Percentiles rank a stretch among this genome's conserved stretches.
phyloP scores from a whole-genome alignment of 2,797 vertebrate genomes.

The Galaxias olidus region DNA sequence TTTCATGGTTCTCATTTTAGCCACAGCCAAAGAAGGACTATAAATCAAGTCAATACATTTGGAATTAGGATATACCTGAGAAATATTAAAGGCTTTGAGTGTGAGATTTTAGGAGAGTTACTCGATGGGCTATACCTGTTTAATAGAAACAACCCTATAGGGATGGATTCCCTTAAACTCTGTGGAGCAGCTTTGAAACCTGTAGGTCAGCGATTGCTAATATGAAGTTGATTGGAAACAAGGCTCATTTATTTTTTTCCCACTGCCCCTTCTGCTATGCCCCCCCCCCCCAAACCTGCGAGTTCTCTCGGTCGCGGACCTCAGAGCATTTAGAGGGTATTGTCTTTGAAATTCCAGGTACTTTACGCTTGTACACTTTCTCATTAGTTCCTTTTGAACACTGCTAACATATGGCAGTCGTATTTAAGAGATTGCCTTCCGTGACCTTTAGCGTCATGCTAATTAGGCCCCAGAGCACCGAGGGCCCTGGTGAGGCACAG shows the following conservation, averaged over 20 bases:
- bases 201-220: constrained; percentile 83
- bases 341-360: constrained; percentile 84
- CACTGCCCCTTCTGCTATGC: constrained; percentile 55
- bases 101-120: constrained; percentile 72
- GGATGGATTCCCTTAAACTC: constrained; percentile 75
- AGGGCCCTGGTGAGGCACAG: constrained; percentile 75
- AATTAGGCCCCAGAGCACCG: constrained; percentile 89
- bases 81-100: constrained; percentile 71
- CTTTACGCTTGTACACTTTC: constrained; percentile 86
- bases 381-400: constrained; percentile 88
- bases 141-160: constrained; percentile 71
- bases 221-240: constrained; percentile 81
- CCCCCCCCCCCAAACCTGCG: constrained; percentile 51
- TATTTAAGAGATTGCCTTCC: constrained; percentile 93
- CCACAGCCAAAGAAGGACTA: constrained; percentile 50
- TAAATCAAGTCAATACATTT: constrained; percentile 68
- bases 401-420: constrained; percentile 88
- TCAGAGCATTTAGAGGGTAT: constrained; percentile 77
- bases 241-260: constrained; percentile 63
- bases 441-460: constrained; percentile 94
- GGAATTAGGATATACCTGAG: constrained; percentile 48
- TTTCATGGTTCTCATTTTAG: constrained; percentile 29
- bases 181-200: constrained; percentile 74
- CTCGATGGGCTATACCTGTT: constrained; percentile 61
- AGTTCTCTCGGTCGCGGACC: constrained; percentile 70